Base-by-base conservation (phyloP, 2,113 vertebrate species). In the Phylloscopus trochiloides region DNA sequence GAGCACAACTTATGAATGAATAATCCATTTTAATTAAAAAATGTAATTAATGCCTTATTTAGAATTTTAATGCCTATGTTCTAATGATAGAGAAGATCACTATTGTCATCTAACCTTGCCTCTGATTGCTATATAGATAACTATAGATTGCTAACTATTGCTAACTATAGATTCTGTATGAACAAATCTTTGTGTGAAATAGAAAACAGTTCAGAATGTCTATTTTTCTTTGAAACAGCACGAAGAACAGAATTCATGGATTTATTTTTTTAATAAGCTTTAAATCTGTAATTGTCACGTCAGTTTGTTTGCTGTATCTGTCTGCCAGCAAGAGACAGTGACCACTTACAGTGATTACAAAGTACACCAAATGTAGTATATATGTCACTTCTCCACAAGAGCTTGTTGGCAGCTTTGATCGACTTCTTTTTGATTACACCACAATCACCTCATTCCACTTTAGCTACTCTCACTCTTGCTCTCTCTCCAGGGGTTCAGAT, bases 381-480 rank as follows among this genome's bases (percentile, higher is more conserved):
- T 90, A 70, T 81, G 92, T 96, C 95, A 95, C 70, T 92, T 96
- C 84, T 97, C 95, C 95, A 96, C 90, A 97, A 97, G 91, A 96
- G 74, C 82, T 93, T 97, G 90, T 96, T 97, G 97, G 81, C 91
- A 94, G 92, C 97, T 97, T 97, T 96, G 94, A 98, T 97, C 89
- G 77, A 95, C 96, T 96, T 95, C 94, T 94, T 98, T 97, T 97
- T 87, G 96, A 97, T 94, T 97, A 98, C 98, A 97, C 93, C 96
- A 97, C 97, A 98, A 98, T 98, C 91, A 98, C 97, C 94, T 84
- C 91, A 97, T 97, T 98, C 95, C 96, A 97, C 96, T 97, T 97
- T 91, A 97, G 96, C 97, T 97, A 97, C 95, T 98, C 97, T 94
- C 63, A 34, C 68, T 77, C 88, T 95, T 54, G 12, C 66, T 76